phyloP scores from a whole-genome alignment of 2,888 invertebrate genomes.

The Sphinx pinastri region DNA sequence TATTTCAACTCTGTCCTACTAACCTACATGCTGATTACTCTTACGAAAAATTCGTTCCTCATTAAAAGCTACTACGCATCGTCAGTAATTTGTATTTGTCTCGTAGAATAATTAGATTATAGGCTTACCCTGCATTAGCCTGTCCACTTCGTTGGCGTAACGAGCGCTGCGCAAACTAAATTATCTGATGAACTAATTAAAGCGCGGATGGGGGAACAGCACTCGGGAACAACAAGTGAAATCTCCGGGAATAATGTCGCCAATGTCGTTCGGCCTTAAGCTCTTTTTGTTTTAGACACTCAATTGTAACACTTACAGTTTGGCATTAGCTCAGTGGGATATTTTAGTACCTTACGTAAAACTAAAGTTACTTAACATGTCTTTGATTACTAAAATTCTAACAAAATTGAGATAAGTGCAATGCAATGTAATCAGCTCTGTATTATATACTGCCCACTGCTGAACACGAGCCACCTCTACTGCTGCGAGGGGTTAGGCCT shows the following conservation, averaged over 20 bases:
- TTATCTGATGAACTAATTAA: conserved; percentile 76
- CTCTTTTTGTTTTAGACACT: conserved; percentile 32
- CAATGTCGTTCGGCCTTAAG: conserved; percentile 31
- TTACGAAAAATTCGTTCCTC: conserved; percentile 15
- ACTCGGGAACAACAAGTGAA: conserved; percentile 60
- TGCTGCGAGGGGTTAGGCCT: too few relatives aligned
- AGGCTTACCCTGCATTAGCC: conserved; percentile 69
- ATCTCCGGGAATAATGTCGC: conserved; percentile 38
- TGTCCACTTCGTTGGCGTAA: conserved; percentile 67
- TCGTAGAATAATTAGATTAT: conserved; percentile 70
- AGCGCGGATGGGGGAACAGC: conserved; percentile 56
- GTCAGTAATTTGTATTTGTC: conserved; percentile 71
- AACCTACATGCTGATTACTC: background rate
- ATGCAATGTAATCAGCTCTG: too few relatives aligned
- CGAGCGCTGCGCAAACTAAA: conserved; percentile 71
- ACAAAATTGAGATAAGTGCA: too few relatives aligned
- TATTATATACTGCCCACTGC: too few relatives aligned
- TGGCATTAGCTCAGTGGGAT: conserved; percentile 20
- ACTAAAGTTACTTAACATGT: too few relatives aligned
- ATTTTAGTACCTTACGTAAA: conserved; percentile 9
- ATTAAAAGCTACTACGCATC: conserved; percentile 40
- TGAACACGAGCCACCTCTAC: too few relatives aligned
- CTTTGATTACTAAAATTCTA: too few relatives aligned
- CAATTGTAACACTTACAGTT: conserved; percentile 28
- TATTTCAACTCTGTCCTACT: background rate